Evolutionary conservation across 2,888 invertebrate species (phyloP).

Genomic region (Meta bourneti): DNA sequence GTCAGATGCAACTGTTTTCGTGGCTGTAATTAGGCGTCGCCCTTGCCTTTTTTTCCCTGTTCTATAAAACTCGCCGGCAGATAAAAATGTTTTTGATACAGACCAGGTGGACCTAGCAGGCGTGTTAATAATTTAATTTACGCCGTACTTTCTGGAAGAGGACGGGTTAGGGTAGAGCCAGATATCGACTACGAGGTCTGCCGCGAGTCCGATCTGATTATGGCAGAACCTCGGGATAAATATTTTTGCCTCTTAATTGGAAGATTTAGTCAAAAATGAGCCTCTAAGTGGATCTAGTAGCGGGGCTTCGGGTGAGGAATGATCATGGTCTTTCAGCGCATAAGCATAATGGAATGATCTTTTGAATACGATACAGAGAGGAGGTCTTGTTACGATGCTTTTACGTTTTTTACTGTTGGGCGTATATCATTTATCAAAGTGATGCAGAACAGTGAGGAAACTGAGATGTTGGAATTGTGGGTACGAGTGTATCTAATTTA

Average conservation of each 20-base stretch:
- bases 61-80: slow-evolving; percentile 42
- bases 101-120: slow-evolving; percentile 67
- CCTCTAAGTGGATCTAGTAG: slow-evolving; percentile 26
- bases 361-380: slow-evolving; percentile 22
- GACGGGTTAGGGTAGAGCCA: background rate
- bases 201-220: slow-evolving; percentile 63
- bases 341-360: slow-evolving; percentile 42
- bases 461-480: slow-evolving; percentile 13
- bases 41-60: slow-evolving; percentile 35
- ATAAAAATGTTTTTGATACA: slow-evolving; percentile 65
- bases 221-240: background rate
- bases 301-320: slow-evolving; percentile 34
- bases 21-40: slow-evolving; percentile 56
- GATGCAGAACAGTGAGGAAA: slow-evolving; percentile 33
- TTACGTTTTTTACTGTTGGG: background rate
- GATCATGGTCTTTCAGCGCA: slow-evolving; percentile 56
- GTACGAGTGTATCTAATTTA: background rate
- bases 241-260: slow-evolving; percentile 49
- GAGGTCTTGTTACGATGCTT: slow-evolving; percentile 4
- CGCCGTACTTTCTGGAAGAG: slow-evolving; percentile 38
- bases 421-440: slow-evolving; percentile 38
- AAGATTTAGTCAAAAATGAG: slow-evolving; percentile 40
- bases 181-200: slow-evolving; percentile 54
- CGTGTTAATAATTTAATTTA: slow-evolving; percentile 75
- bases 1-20: slow-evolving; percentile 70